Conservation (phyloP, 1,140 invertebrate genomes). For the Hormaphis cornu region DNA sequence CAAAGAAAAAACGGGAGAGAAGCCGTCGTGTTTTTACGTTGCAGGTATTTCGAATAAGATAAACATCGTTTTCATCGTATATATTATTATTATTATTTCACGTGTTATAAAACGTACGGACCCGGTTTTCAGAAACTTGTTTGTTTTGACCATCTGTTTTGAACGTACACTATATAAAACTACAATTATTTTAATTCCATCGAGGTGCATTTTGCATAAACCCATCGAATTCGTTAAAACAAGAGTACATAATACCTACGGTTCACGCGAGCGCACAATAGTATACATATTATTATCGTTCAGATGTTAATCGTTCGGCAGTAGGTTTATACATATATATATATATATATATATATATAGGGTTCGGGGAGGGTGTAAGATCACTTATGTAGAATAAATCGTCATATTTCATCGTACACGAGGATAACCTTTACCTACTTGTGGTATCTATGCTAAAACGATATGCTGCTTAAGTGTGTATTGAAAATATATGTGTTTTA, state of each 20-base stretch:
- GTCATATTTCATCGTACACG: too few relatives aligned
- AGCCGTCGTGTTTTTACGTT: not conserved
- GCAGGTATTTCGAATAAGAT: constrained; percentile 29
- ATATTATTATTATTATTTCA: too few relatives aligned
- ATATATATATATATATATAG: too few relatives aligned
- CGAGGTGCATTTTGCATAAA: constrained; percentile 21
- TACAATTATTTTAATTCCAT: constrained; percentile 15
- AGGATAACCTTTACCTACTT: too few relatives aligned
- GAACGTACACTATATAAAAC: not conserved
- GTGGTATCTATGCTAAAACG: too few relatives aligned
- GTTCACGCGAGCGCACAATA: not conserved
- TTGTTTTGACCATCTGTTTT: constrained; percentile 31
- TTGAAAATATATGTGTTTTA: too few relatives aligned
- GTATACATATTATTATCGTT: too few relatives aligned
- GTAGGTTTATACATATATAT: too few relatives aligned
- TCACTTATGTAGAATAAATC: too few relatives aligned
- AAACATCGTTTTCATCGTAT: constrained; percentile 23
- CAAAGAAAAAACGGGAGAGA: not conserved
- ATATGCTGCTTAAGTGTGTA: too few relatives aligned
- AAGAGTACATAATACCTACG: not conserved
- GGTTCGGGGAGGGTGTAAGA: too few relatives aligned
- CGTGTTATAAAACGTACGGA: not conserved
- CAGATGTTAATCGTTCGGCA: too few relatives aligned
- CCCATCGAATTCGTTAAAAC: not conserved
- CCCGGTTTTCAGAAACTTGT: constrained; percentile 27